Base-by-base conservation (phyloP, 1,140 invertebrate genomes). In the Rhopalosiphum maidis region DNA sequence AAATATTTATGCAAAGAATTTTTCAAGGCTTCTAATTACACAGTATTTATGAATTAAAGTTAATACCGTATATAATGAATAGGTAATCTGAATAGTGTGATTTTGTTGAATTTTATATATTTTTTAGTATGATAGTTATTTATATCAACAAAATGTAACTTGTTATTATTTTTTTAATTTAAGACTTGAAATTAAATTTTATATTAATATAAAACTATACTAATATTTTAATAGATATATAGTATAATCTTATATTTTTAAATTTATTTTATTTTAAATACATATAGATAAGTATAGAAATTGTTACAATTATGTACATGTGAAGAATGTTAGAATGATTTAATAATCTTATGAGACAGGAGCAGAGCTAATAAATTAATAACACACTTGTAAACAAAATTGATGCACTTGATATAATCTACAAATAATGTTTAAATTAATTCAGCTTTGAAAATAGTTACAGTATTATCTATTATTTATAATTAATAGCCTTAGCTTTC, bases 311-410 rank as follows among this genome's bases (percentile, higher is more conserved):
- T 88, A 54, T 18, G 6, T 88, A 88, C 6, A 51, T 35, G n/a
- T 51, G 21, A 88, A 88, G 87, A 88, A 88, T 88, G 87, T 54
- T 48, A 88, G 35, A 51, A 54, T 88, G 21, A 1, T 51, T 51
- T 21, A 88, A 23, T 88, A 51, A 88, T 88, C 87, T 88, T 23
- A 88, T 88, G 87, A 88, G 25, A 51, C n/a, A 88, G 1, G 48
- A 88, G 48, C 54, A 88, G 0, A 23, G 21, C 51, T 54, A 88
- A 21, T 51, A 48, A 23, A 37, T 86, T 46, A 46, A 46, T 46
- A 21, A 46, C 7, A 43, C 9, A 2, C 43, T 46, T 9, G 15
- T 9, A 86, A 46, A 86, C 15, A 86, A 51, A 51, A 51, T 35
- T 51, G n/a, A 9, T 51, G 8, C 6, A 88, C 51, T 88, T 51